Percentiles rank a stretch among this genome's conserved stretches.
These are phyloP conservation scores for Tenebrosternarchus preto DNA, from an alignment of 2,113 vertebrate species.

Conservation along the genomic window DNA sequence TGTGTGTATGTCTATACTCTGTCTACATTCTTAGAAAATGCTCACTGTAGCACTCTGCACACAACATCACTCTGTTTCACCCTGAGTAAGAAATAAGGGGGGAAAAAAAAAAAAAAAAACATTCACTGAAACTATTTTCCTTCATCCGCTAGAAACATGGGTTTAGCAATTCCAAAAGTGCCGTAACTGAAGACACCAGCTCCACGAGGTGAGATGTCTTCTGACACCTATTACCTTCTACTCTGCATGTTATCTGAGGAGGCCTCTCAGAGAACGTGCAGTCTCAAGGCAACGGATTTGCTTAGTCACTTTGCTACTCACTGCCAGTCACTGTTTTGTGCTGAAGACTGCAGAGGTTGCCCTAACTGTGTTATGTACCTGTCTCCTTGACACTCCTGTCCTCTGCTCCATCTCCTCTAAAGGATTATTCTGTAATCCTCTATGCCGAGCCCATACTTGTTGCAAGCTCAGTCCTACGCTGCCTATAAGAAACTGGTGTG, in stretches of 20 bases:
- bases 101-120: not conserved
- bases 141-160: not conserved
- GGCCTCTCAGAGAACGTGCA: not conserved
- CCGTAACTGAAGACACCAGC: not conserved
- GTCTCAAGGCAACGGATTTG: not conserved
- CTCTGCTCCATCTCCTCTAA: constrained; percentile 3
- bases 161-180: constrained; percentile 12
- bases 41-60: constrained; percentile 7
- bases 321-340: constrained; percentile 14
- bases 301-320: not conserved
- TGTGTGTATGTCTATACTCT: not conserved
- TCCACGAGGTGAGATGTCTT: not conserved
- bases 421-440: constrained; percentile 42
- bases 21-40: not conserved
- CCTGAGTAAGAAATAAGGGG: constrained; percentile 14
- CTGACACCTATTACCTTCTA: constrained; percentile 2
- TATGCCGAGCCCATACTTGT: constrained; percentile 31
- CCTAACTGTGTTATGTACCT: not conserved
- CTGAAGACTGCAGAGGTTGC: not conserved
- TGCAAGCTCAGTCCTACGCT: constrained; percentile 11
- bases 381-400: constrained; percentile 8
- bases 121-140: not conserved
- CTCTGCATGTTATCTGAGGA: not conserved
- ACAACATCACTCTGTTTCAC: constrained; percentile 17
- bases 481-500: constrained; percentile 41